Conservation (phyloP, 92 coral and sea anemone genomes). For the Actinernus sp. region DNA sequence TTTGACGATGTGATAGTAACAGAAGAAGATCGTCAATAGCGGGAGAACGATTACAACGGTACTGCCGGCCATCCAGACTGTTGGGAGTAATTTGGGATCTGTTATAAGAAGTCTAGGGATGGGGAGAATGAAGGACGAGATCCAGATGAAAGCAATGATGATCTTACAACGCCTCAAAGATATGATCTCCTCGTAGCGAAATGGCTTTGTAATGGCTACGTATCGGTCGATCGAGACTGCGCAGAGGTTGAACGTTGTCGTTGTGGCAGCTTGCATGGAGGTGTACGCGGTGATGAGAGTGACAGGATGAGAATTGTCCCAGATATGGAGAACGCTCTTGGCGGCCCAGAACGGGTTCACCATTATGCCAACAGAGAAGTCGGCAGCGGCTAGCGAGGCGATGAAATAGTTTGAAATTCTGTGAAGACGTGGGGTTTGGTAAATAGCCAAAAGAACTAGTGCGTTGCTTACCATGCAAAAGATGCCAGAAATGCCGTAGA, state of each 20-base stretch:
- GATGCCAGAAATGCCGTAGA: conserved; percentile 54
- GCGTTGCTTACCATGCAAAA: conserved; percentile 59
- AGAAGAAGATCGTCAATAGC: conserved; percentile 17
- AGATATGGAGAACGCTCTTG: conserved; percentile 51
- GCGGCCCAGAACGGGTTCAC: conserved; percentile 77
- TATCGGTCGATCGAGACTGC: conserved; percentile 73
- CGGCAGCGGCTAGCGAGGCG: conserved; percentile 71
- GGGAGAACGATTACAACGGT: conserved; percentile 17
- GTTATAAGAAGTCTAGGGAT: conserved; percentile 26
- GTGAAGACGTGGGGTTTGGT: conserved; percentile 54
- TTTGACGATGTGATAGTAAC: conserved; percentile 36
- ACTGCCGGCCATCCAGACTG: conserved; percentile 46
- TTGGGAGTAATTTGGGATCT: conserved; percentile 18
- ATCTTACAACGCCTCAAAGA: conserved; percentile 31
- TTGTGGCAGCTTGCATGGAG: conserved; percentile 61
- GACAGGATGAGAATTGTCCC: conserved; percentile 66
- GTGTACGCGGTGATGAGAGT: conserved; percentile 56
- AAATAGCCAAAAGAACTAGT: conserved; percentile 45
- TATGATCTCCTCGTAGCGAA: conserved; percentile 39
- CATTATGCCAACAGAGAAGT: conserved; percentile 63
- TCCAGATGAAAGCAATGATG: conserved; percentile 28
- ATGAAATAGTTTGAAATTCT: conserved; percentile 71
- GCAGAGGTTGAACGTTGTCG: conserved; percentile 66
- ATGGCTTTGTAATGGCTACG: conserved; percentile 55
- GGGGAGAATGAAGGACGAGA: conserved; percentile 19